phyloP scores from a whole-genome alignment of 2,797 vertebrate species.

The Miichthys miiuy region DNA sequence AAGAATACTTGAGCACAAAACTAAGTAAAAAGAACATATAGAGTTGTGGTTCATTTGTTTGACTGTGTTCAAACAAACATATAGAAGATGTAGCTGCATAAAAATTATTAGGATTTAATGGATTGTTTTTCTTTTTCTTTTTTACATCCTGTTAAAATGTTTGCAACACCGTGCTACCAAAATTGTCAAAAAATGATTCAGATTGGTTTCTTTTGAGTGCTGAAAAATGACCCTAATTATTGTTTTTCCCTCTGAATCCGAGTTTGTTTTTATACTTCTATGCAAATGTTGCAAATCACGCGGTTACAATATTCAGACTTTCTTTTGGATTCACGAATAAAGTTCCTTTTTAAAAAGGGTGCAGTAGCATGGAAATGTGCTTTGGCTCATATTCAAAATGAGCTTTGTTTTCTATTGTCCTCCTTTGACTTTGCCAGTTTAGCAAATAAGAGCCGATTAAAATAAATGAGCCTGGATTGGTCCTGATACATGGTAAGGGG shows the following conservation, averaged over 20 bases:
- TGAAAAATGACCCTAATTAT: neutral
- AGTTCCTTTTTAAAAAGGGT: neutral
- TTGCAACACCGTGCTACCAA: neutral
- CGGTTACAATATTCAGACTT: neutral
- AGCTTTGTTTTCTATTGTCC: constrained; percentile 76
- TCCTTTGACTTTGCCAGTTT: constrained; percentile 85
- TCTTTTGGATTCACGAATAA: neutral
- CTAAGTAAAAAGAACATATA: too few relatives aligned
- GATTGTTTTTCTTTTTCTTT: too few relatives aligned
- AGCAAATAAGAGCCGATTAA: constrained; percentile 87
- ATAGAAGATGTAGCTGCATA: neutral
- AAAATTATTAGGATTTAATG: neutral
- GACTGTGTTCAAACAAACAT: neutral
- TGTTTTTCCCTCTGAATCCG: neutral
- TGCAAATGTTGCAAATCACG: neutral
- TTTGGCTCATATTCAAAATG: constrained; percentile 71
- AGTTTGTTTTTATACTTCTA: neutral
- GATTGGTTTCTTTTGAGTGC: neutral
- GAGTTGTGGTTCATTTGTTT: neutral
- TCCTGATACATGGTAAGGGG: constrained; percentile 83
- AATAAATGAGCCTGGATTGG: constrained; percentile 90
- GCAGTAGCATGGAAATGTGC: constrained; percentile 9
- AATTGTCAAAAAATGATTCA: neutral
- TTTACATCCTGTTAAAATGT: neutral
- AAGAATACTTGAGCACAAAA: too few relatives aligned